Percentiles rank a stretch among this genome's conserved stretches.
These are phyloP conservation scores for Shargacucullia verbasci DNA, from an alignment of 2,888 invertebrate species.

Conservation along the genomic window DNA sequence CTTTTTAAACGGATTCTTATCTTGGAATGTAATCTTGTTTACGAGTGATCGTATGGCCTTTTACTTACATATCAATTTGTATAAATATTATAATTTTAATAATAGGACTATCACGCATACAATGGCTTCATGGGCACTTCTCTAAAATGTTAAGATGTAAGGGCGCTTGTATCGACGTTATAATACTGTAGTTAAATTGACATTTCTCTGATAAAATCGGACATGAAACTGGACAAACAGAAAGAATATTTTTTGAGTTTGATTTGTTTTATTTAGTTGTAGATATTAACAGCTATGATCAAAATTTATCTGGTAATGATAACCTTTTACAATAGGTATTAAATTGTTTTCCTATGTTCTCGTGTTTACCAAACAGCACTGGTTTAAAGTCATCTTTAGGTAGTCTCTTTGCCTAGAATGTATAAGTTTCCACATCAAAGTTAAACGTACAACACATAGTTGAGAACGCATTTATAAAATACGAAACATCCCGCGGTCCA, in stretches of 20 bases:
- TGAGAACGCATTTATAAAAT: constrained; percentile 35
- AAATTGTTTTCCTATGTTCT: too few species aligned
- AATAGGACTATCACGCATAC: constrained; percentile 31
- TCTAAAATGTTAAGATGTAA: constrained; percentile 28
- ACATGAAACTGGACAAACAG: too few species aligned
- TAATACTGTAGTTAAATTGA: constrained; percentile 16
- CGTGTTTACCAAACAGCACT: background rate
- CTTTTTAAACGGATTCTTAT: constrained; percentile 31
- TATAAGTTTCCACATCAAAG: constrained; percentile 35
- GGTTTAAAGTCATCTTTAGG: constrained; percentile 3
- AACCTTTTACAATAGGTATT: too few species aligned
- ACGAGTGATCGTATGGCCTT: constrained; percentile 23
- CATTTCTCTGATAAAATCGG: too few species aligned
- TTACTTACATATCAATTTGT: constrained; percentile 37
- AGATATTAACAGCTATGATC: too few species aligned
- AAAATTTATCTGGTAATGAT: too few species aligned
- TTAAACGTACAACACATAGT: constrained; percentile 38
- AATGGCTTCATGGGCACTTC: constrained; percentile 46
- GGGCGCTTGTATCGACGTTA: constrained; percentile 15
- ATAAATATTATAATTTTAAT: constrained; percentile 43
- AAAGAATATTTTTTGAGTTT: too few species aligned
- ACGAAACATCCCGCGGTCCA: constrained; percentile 42
- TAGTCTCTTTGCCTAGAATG: constrained; percentile 12
- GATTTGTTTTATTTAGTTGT: too few species aligned
- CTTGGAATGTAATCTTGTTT: constrained; percentile 42